A percentile compares a stretch with the other conserved stretches of the same genome.
Evolutionary conservation across 2,797 vertebrate species (phyloP).

Genomic region (Chanos chanos): DNA sequence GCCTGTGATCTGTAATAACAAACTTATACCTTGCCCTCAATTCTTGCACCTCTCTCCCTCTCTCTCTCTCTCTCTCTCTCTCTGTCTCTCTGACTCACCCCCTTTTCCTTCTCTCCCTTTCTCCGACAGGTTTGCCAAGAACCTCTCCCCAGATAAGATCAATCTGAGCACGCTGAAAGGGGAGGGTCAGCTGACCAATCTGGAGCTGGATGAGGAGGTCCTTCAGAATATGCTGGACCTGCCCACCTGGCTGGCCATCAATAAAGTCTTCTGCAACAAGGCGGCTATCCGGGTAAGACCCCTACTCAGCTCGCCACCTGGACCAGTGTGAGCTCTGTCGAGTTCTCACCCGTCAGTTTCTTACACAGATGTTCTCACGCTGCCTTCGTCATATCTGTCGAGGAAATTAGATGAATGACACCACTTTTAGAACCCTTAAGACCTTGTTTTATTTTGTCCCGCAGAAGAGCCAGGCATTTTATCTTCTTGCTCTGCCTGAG

Average conservation of each 20-base stretch:
- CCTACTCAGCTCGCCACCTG: neutral
- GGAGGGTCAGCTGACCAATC: conserved; percentile 92
- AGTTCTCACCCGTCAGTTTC: no score
- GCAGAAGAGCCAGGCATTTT: no score
- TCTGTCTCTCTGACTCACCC: no score
- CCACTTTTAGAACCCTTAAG: no score
- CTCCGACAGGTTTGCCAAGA: conserved; percentile 88
- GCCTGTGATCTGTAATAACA: neutral
- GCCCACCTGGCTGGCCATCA: conserved; percentile 98
- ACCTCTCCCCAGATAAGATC: conserved; percentile 98
- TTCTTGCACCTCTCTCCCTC: neutral
- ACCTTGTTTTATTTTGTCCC: no score
- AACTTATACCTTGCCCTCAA: neutral
- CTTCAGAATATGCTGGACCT: conserved; percentile 97
- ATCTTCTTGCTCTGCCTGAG: no score
- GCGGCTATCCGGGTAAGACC: conserved; percentile 92
- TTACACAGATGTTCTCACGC: no score
- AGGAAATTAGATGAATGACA: no score
- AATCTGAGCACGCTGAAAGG: conserved; percentile 95
- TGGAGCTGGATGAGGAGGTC: conserved; percentile 97
- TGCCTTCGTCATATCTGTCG: no score
- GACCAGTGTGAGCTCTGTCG: no score
- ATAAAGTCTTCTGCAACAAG: conserved; percentile 95
- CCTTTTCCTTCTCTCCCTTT: neutral
- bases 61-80: neutral